Conservation (phyloP, 2,888 invertebrate genomes). For the Diadegma fenestrale region DNA sequence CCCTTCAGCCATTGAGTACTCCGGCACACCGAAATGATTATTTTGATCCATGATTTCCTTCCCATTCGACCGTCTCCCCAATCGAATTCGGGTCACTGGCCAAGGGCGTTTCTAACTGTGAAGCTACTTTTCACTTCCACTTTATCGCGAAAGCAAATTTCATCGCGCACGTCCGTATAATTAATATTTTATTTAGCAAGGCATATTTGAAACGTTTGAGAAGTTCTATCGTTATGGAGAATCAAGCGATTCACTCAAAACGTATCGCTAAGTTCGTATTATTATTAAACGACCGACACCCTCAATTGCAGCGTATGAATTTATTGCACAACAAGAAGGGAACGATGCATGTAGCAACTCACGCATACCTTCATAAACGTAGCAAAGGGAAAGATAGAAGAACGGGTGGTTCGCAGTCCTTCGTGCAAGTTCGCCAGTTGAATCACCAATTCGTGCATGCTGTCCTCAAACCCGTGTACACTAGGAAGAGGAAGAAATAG, state of each 20-base stretch:
- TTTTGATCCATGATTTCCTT: slow-evolving; percentile 20
- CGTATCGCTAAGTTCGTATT: slow-evolving; percentile 49
- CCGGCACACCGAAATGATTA: slow-evolving; percentile 5
- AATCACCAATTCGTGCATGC: slow-evolving; percentile 72
- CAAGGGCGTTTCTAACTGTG: neutral
- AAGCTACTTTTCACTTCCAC: neutral
- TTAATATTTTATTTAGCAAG: neutral
- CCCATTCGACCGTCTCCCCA: neutral
- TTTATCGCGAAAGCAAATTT: neutral
- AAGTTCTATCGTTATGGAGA: slow-evolving; percentile 2
- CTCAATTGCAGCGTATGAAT: neutral
- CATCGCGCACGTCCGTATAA: neutral
- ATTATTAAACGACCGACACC: slow-evolving; percentile 26
- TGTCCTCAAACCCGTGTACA: slow-evolving; percentile 63
- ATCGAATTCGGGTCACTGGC: neutral
- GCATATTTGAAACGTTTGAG: neutral
- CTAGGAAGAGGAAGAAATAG: slow-evolving; percentile 39
- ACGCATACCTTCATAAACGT: slow-evolving; percentile 1
- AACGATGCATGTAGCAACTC: neutral
- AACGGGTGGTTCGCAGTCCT: slow-evolving; percentile 74
- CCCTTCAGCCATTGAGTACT: slow-evolving; percentile 34
- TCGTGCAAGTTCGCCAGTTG: slow-evolving; percentile 74
- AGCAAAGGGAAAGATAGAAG: slow-evolving; percentile 65
- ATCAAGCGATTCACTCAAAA: slow-evolving; percentile 24
- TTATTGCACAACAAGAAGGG: slow-evolving; percentile 40